These are phyloP conservation scores for Philereme transversata DNA, from an alignment of 2,888 invertebrate genomes.

Conservation along the genomic window DNA sequence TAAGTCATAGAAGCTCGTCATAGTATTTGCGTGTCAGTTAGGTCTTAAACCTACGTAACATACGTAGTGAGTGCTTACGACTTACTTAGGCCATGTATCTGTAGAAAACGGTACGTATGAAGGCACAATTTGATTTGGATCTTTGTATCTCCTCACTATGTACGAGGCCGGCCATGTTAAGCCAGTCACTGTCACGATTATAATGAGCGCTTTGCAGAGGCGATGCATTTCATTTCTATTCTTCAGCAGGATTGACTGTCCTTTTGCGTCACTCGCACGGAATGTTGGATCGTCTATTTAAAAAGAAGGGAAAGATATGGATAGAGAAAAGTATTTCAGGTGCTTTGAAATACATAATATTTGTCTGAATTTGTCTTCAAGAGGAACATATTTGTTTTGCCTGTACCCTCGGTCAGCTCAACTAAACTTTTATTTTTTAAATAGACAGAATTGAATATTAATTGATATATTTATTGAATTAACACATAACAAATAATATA, in stretches of 20 bases:
- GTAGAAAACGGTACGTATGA: slow-evolving; percentile 49
- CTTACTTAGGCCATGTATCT: slow-evolving; percentile 47
- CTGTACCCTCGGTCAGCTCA: no score
- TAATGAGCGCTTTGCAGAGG: slow-evolving; percentile 28
- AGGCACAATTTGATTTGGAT: slow-evolving; percentile 36
- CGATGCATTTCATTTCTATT: slow-evolving; percentile 39
- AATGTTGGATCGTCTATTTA: slow-evolving; percentile 39
- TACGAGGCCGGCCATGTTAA: slow-evolving; percentile 38
- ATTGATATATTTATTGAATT: no score
- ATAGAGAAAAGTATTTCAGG: no score
- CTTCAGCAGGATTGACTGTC: slow-evolving; percentile 38
- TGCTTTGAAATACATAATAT: no score
- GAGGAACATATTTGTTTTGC: no score
- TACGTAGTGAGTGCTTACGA: background rate
- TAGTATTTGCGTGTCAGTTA: no score
- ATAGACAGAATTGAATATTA: no score
- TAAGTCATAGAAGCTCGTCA: no score
- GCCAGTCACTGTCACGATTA: slow-evolving; percentile 10
- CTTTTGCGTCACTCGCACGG: slow-evolving; percentile 40
- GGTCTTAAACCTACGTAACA: no score
- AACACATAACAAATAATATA: no score
- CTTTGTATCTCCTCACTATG: slow-evolving; percentile 40
- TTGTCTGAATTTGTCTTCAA: no score
- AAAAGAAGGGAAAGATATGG: background rate
- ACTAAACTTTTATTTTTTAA: no score